Base-by-base conservation (phyloP, 2,888 invertebrate species). In the Drosophila falleni region DNA sequence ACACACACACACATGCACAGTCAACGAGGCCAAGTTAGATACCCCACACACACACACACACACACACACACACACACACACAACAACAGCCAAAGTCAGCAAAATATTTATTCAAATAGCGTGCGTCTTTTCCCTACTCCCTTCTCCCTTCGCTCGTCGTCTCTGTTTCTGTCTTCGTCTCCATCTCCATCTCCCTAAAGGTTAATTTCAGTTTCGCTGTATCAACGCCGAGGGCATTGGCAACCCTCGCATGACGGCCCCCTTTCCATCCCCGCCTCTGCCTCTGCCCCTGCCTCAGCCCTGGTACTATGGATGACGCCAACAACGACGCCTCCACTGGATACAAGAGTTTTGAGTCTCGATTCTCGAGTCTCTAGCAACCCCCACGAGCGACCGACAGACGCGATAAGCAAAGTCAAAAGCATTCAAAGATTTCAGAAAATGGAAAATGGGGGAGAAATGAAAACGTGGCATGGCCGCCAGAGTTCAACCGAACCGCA, bases 61-160 rank as follows among this genome's bases (percentile, higher is more conserved):
- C 26, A 55, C 15, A 39, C 19, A 15, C 33, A 35, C 67, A 66
- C 31, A 9, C 9, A 31, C 9, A 31, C 31, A 10, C 31, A 66
- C 59, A 72, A 63, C 69, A 67, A 55, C 76, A 85, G 69, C 78
- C 78, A 74, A 84, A 87, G 90, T 87, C 87, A 90, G 90, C 89
- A 90, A 81, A 90, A 90, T 90, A 90, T 91, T 89, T 91, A 90
- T 91, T 91, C 88, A 90, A 91, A 91, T 91, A 82, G 87, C 88
- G 84, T 89, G 74, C 78, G 69, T 59, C 81, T 44, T 55, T 56
- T 42, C 19, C 33, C 39, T 35, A 35, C 35, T 29, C 29, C 8
- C 6, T 5, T 29, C 29, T 29, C 29, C 0, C 23, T 23, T 23
- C 23, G 1, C 29, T 41, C 29, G 2, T 4, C 29, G 29, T 29